These are phyloP conservation scores for Caenorhabditis becei DNA, from an alignment of 2,888 invertebrate genomes.

Conservation along the genomic window DNA sequence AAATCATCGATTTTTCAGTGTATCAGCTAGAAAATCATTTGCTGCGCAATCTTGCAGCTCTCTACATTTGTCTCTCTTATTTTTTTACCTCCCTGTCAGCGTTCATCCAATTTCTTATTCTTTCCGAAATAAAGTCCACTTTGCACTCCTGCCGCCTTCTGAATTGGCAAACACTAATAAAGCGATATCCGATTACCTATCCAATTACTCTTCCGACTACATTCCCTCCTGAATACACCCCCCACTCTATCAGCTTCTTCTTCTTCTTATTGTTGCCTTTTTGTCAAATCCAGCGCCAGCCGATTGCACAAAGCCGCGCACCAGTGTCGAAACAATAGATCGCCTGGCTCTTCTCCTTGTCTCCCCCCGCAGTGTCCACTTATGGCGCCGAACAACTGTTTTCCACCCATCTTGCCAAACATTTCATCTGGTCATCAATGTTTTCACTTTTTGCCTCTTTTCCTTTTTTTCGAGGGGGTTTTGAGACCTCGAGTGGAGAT, in stretches of 20 bases:
- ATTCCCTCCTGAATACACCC: conserved; percentile 25
- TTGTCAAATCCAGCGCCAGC: conserved; percentile 51
- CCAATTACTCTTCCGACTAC: conserved; percentile 59
- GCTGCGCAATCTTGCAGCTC: too few relatives aligned
- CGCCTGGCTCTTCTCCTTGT: conserved; percentile 27
- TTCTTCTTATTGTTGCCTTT: conserved; percentile 46
- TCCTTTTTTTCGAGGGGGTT: conserved; percentile 16
- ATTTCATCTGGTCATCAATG: conserved; percentile 42
- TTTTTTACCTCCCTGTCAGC: conserved; percentile 22
- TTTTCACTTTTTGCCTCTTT: conserved; percentile 35
- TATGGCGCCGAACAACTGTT: conserved; percentile 58
- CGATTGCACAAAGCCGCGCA: conserved; percentile 49
- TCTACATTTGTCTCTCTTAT: too few relatives aligned
- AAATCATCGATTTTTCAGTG: conserved; percentile 1
- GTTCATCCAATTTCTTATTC: neutral
- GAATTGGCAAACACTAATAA: conserved; percentile 58
- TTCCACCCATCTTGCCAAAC: conserved; percentile 44
- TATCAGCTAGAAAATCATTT: neutral
- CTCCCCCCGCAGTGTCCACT: conserved; percentile 52
- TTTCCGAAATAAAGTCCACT: conserved; percentile 23
- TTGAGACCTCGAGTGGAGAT: conserved; percentile 35
- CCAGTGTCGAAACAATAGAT: conserved; percentile 53
- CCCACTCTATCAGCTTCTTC: conserved; percentile 17
- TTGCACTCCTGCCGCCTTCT: conserved; percentile 31
- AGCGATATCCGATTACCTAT: conserved; percentile 62